Evolutionary conservation across 2,888 invertebrate species (phyloP), one percentile per base, ranked within the genome.

Genomic region (Tryphoninae sp.): DNA sequence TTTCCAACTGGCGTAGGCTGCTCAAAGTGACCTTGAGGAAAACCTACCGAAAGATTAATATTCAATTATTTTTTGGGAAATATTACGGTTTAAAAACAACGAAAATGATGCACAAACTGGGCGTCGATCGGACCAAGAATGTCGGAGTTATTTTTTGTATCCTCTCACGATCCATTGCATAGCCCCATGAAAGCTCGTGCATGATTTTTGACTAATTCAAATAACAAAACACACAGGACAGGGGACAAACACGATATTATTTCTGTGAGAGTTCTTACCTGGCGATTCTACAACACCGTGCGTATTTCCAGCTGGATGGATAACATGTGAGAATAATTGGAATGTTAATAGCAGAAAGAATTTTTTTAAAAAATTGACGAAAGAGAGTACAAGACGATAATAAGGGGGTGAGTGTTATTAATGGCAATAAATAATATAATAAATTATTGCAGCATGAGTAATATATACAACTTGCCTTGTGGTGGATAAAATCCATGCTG

Each of bases 281-380:
- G 88, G 89, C 53, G 91, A 87, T 76, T 92, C 91, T 89, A 92
- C 86, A 87, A 91, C 91, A 84, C 88, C 89, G 87, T 91, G 88
- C 84, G 91, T 89, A 89, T 89, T 92, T 88, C 91, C 91, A 89
- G 90, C 92, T 92, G 89, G 83, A 84, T 86, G 86, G 82, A 87
- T 13, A 26, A 33, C 59, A 75, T 86, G 84, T 86, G 83, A 89
- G 84, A 88, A 82, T 83, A 81, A 81, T 69, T 49, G 55, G 45
- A 79, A 78, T 82, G 85, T 88, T 87, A 85, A 84, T 81, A 59
- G 19, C 0, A 19, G 45, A 55, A 55, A 61, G 42, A 62, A 22
- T 75, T 45, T 22, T 53, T 19, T 49, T 72, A 7, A 1, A 8
- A 23, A 67, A 61, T 45, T 4, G 65, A 23, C 9, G 3, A 19